Conservation (phyloP, 2,888 invertebrate species). For the Ectemnius lituratus region DNA sequence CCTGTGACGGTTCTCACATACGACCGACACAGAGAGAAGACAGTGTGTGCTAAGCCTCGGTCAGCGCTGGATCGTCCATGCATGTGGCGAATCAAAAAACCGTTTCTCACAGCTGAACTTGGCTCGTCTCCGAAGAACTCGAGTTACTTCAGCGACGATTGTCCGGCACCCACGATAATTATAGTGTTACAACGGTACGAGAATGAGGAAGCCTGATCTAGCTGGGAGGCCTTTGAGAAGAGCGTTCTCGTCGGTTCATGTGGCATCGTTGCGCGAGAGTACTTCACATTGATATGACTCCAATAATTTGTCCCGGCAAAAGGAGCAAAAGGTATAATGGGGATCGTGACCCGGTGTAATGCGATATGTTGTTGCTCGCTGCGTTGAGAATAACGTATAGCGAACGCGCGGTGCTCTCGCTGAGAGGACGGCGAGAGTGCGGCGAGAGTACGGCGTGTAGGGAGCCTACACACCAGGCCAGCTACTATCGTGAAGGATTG, state of each 20-base stretch:
- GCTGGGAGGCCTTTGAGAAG: not conserved
- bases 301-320: slow-evolving; percentile 63
- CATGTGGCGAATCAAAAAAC: slow-evolving; percentile 35
- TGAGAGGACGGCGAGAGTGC: too few relatives aligned
- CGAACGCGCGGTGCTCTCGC: too few relatives aligned
- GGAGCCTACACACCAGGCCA: not conserved
- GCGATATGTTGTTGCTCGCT: slow-evolving; percentile 53
- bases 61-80: slow-evolving; percentile 32
- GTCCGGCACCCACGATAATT: slow-evolving; percentile 38
- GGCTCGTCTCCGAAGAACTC: slow-evolving; percentile 23
- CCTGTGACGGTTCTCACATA: slow-evolving; percentile 56
- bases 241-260: slow-evolving; percentile 14
- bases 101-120: slow-evolving; percentile 42
- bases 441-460: too few relatives aligned
- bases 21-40: not conserved
- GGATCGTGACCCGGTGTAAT: slow-evolving; percentile 69
- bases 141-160: slow-evolving; percentile 23
- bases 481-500: slow-evolving; percentile 7
- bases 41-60: slow-evolving; percentile 23
- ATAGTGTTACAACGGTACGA: slow-evolving; percentile 13
- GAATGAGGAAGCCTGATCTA: slow-evolving; percentile 35
- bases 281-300: slow-evolving; percentile 48
- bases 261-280: slow-evolving; percentile 30
- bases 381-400: slow-evolving; percentile 21
- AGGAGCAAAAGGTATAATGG: slow-evolving; percentile 59